Evolutionary conservation across 2,888 invertebrate species (phyloP).

Genomic region (Tenthredo livida): DNA sequence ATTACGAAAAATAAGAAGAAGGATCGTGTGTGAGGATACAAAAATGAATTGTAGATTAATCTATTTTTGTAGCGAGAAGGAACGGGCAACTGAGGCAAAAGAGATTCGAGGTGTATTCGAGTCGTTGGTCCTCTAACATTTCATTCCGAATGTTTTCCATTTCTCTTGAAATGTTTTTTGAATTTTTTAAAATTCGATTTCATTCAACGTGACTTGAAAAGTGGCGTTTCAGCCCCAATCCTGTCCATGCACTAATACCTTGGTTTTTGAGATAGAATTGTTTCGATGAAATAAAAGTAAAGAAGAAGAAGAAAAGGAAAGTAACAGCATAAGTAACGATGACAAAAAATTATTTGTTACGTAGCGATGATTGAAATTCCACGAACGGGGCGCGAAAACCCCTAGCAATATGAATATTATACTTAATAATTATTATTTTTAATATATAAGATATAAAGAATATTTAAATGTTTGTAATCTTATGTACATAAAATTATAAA

Average conservation of each 20-base stretch:
- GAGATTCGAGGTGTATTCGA: constrained; percentile 1
- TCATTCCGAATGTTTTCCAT: constrained; percentile 2
- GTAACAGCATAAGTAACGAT: neutral
- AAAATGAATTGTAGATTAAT: constrained; percentile 32
- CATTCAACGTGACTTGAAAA: neutral
- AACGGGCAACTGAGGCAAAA: neutral
- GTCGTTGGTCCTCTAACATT: constrained; percentile 19
- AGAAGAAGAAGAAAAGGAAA: neutral
- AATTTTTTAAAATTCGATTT: constrained; percentile 6
- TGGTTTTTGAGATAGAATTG: neutral
- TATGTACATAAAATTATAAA: constrained; percentile 71
- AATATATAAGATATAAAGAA: constrained; percentile 63
- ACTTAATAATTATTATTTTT: constrained; percentile 68
- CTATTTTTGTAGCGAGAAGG: constrained; percentile 37
- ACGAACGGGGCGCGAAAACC: constrained; percentile 33
- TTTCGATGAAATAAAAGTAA: neutral
- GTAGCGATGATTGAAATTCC: neutral
- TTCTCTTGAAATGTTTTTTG: constrained; percentile 18
- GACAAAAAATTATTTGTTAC: neutral
- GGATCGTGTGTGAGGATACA: neutral
- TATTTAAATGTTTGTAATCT: constrained; percentile 74
- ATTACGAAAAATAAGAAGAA: neutral
- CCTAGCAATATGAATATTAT: constrained; percentile 65
- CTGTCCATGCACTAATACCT: neutral
- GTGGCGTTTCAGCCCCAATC: constrained; percentile 26